Base-by-base conservation (phyloP, 2,888 invertebrate species). In the Drosophila prostipennis region DNA sequence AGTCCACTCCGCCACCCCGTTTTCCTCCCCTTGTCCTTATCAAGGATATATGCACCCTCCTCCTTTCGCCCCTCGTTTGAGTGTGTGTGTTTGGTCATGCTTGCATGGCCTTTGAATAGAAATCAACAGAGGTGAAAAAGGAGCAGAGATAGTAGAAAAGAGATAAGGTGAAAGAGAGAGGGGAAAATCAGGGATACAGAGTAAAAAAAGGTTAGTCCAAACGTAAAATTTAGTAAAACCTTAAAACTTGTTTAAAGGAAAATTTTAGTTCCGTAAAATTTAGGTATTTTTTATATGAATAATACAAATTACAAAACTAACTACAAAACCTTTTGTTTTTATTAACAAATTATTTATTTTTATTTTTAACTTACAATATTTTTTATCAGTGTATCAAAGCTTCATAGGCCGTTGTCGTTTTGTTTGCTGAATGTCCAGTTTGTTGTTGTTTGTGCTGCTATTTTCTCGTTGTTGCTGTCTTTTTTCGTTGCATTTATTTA, bases 361-460 rank as follows among this genome's bases (percentile, higher is more conserved):
- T 32, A 14, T 40, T 16, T 14, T 42, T 13, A 6, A 6, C 7
- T 2, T 3, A 3, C 5, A 5, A 16, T 32, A 37, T 57, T 39
- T 16, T 32, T 2, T 16, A 14, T 14, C 6, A 40, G 61, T 60
- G 61, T 40, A 48, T 45, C 1, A 34, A 59, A 63, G 61, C 61
- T 60, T 37, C 40, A 39, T 34, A 55, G 54, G 59, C 74, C 73
- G 80, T 68, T 79, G 80, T 67, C 79, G 63, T 76, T 87, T 71
- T 80, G 63, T 72, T 78, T 78, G 76, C 58, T 86, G 81, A 75
- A 80, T 84, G 79, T 88, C 77, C 87, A 88, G 80, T 80, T 86
- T 76, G 73, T 69, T 79, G 49, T 59, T 67, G 61, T 64, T 59
- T 51, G 46, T 71, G 43, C 55, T 72, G 55, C 57, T 54, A 54